A percentile compares a stretch with the other conserved stretches of the same genome.
Evolutionary conservation across 2,113 vertebrate species (phyloP).

Genomic region (Eptesicus fuscus): DNA sequence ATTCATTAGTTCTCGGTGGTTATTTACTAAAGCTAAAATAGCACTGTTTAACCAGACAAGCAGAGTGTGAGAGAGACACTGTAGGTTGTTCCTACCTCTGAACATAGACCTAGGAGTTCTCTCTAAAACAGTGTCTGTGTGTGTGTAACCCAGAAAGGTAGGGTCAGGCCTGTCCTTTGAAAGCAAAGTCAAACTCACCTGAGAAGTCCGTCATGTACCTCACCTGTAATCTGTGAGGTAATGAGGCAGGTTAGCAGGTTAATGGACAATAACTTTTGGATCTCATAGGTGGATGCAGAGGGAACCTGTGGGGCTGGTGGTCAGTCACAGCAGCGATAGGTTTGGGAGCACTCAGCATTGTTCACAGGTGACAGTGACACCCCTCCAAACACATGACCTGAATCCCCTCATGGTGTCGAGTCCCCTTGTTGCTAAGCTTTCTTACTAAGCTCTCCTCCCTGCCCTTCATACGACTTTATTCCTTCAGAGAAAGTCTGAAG

Average conservation of each 20-base stretch:
- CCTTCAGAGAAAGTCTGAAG: background rate
- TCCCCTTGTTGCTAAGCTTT: background rate
- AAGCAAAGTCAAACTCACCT: background rate
- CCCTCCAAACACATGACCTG: no score
- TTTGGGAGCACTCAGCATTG: accelerated
- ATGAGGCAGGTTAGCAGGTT: accelerated
- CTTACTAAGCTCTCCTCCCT: background rate
- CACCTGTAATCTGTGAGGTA: background rate
- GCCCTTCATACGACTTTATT: background rate
- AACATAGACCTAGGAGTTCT: accelerated
- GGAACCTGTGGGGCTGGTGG: accelerated
- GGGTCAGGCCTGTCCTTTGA: background rate
- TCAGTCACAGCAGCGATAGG: accelerated
- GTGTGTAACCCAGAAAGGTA: no score
- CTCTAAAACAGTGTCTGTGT: accelerated
- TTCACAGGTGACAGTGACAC: no score
- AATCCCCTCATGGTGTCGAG: background rate
- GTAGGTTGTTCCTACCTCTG: accelerated
- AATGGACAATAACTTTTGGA: accelerated
- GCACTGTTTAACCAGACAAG: background rate
- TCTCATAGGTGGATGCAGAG: accelerated
- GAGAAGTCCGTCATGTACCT: no score
- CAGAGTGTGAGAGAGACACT: background rate
- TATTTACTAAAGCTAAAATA: background rate
- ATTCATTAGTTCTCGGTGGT: background rate